These are phyloP conservation scores for Procambarus virginalis DNA, from an alignment of 1,140 invertebrate species.

Conservation along the genomic window DNA sequence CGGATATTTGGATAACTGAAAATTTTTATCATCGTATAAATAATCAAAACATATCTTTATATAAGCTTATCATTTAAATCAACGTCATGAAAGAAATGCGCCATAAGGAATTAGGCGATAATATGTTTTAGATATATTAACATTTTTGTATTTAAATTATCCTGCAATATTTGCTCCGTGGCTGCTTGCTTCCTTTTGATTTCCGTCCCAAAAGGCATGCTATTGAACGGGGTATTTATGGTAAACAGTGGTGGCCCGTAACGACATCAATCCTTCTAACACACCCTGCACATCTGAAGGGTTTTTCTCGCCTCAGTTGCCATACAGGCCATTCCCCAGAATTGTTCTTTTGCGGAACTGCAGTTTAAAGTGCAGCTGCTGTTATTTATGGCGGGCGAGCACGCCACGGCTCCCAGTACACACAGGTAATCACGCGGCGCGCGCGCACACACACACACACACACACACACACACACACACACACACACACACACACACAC, in stretches of 20 bases:
- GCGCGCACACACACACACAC: background rate
- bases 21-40: no score
- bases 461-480: constrained; percentile 24
- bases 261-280: background rate
- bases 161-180: no score
- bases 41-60: no score
- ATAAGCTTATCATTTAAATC: no score
- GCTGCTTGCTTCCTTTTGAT: no score
- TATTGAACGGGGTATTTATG: background rate
- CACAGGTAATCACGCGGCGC: no score
- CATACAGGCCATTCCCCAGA: background rate
- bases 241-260: background rate
- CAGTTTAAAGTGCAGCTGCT: background rate
- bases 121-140: no score
- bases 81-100: no score
- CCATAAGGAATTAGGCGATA: no score
- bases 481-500: constrained; percentile 31
- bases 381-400: background rate
- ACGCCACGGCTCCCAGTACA: background rate
- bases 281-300: background rate
- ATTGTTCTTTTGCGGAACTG: background rate
- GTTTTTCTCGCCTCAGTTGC: background rate
- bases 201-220: no score
- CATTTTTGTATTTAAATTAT: no score
- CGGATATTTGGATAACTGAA: no score